These are phyloP conservation scores for Cryptomyrus ogoouensis DNA, from an alignment of 2,113 vertebrate species.

Conservation along the genomic window DNA sequence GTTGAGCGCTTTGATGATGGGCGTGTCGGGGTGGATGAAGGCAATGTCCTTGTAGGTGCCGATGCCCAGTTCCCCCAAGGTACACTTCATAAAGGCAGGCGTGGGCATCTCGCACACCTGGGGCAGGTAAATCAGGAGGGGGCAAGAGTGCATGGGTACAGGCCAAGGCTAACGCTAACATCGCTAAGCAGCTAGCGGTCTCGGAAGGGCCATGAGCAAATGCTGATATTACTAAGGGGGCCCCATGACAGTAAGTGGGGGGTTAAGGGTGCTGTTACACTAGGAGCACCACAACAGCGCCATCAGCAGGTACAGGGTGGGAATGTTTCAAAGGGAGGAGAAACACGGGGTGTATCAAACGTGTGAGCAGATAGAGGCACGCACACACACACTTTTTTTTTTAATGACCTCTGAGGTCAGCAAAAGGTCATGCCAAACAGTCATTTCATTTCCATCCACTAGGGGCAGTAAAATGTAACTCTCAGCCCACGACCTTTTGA, in stretches of 20 bases:
- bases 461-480: not conserved
- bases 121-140: not conserved
- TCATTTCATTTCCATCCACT: not conserved
- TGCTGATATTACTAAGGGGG: not conserved
- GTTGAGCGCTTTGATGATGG: constrained; percentile 95
- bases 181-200: not conserved
- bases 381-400: not conserved
- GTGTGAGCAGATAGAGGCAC: not conserved
- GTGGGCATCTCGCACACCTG: constrained; percentile 98
- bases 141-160: not conserved
- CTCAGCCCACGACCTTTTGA: not conserved
- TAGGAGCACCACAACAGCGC: not conserved
- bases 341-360: not conserved
- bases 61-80: constrained; percentile 87
- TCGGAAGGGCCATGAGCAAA: not conserved
- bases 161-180: not conserved
- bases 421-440: not conserved
- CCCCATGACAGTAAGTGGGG: not conserved
- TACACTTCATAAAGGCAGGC: constrained; percentile 95
- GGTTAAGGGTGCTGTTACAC: not conserved
- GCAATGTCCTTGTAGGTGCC: constrained; percentile 92
- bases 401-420: not conserved
- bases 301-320: not conserved
- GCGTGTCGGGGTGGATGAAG: constrained; percentile 92
- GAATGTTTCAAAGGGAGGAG: not conserved